Evolutionary conservation across 2,888 invertebrate species (phyloP), one percentile per base, ranked within the genome.

Genomic region (Synanthedon andrenaeformis): DNA sequence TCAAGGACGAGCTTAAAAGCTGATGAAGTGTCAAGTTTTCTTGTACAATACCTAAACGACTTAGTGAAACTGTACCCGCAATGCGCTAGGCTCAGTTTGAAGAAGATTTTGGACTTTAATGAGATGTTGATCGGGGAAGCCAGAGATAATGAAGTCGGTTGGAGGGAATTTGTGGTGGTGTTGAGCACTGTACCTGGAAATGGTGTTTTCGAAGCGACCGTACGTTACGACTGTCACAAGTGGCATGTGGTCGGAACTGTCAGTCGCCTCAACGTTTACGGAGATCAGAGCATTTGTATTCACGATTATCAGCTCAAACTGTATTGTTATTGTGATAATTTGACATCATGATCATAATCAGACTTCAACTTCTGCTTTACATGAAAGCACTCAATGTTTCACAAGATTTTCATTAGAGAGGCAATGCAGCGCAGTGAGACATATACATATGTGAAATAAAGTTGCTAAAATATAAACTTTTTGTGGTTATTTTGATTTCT

Each of bases 141-240:
- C 17, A 88, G 89, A 64, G 68, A 67, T 5, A 69, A 76, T 54
- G 65, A 70, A 51, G 57, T 57, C 42, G 79, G 41, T 65, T 66
- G 83, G 63, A 70, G 74, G 52, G 90, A 92, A 64, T 92, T 90
- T 59, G 90, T 89, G 52, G 70, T 93, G 14, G 89, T 89, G 1
- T 58, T 92, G 56, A 76, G 85, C 60, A 91, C 92, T 0, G 59
- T 64, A 17, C 94, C 95, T 0, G 92, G 94, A 0, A 76, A 80
- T 42, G 94, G 89, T 0, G 69, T 91, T 51, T 95, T 96, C 71
- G 95, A 96, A 72, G 93, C 91, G 0, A 94, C 95, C 2, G 84
- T 95, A 1, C 61, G 72, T 13, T 57, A 66, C 6, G 62, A 65
- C 59, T 56, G 59, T 42, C 61, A 61, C 1, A 52, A 62, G 48